phyloP scores from a whole-genome alignment of 1,140 invertebrate genomes.

The Zaprionus inermis region DNA sequence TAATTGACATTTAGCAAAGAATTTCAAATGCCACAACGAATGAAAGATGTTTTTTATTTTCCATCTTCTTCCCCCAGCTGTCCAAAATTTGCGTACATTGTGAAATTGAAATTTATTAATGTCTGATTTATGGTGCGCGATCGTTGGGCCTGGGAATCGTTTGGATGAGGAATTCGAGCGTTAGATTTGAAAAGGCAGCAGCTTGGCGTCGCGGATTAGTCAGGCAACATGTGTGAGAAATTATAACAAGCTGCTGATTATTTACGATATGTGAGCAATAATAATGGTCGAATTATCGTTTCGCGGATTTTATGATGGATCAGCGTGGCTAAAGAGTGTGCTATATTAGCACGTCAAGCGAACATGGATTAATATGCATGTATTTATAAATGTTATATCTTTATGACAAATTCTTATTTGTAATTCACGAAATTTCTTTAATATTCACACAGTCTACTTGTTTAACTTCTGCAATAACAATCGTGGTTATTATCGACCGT shows the following conservation, averaged over 20 bases:
- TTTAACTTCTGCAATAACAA: not conserved
- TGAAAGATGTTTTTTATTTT: conserved; percentile 27
- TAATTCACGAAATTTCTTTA: conserved; percentile 17
- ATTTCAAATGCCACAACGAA: conserved; percentile 54
- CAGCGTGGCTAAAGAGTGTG: conserved; percentile 19
- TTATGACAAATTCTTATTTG: not conserved
- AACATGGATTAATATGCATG: conserved; percentile 4
- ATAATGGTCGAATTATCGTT: conserved; percentile 3
- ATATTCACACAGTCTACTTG: conserved; percentile 10
- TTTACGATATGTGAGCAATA: conserved; percentile 23
- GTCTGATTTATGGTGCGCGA: conserved; percentile 60
- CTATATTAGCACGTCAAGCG: conserved; percentile 3
- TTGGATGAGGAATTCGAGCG: conserved; percentile 41
- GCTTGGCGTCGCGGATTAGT: conserved; percentile 27
- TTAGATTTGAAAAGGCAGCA: conserved; percentile 65
- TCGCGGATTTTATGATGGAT: conserved; percentile 34
- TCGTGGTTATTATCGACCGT: conserved; percentile 30
- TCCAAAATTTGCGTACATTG: conserved; percentile 60
- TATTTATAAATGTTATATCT: too few relatives aligned
- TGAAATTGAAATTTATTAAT: conserved; percentile 64
- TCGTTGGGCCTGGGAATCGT: conserved; percentile 53
- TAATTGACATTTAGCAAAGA: conserved; percentile 78
- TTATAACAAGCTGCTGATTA: conserved; percentile 45
- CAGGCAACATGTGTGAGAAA: conserved; percentile 50
- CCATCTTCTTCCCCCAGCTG: conserved; percentile 28